Base-by-base conservation (phyloP, 2,113 vertebrate species). In the Xiphophorus hellerii region DNA sequence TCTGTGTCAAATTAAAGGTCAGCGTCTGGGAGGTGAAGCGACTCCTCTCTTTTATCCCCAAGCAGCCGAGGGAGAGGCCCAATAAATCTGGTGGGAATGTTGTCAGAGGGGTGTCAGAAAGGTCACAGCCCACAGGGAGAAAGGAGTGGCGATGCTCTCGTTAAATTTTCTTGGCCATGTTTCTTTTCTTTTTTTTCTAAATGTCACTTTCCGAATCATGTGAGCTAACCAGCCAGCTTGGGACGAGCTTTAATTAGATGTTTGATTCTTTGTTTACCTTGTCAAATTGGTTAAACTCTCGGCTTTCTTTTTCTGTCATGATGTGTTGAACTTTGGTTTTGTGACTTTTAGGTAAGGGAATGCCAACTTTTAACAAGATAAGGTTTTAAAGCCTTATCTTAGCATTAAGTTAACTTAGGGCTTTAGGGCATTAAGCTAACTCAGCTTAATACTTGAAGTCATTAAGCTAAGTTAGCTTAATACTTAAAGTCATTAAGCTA, bases 61-160 rank as follows among this genome's bases (percentile, higher is more conserved):
- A 60, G 82, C 74, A 86, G 80, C 74, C 39, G 64, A 90, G 85
- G 88, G 81, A 92, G 86, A 88, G 77, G 77, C 85, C 87, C 90
- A 86, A 91, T 93, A 92, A 94, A 93, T 94, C 85, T 91, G 78
- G 90, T 89, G 89, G 92, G 87, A 91, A 79, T 68, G 76, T 91
- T 92, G 92, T 93, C 92, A 90, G 86, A 62, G 67, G 85, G 88
- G 86, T 92, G 82, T 79, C 69, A 76, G 82, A 94, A 95, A 95
- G 94, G 93, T 94, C 93, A 94, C 71, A 89, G 85, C 89, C 91
- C 80, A 85, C 84, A 71, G 88, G 84, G 89, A 85, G 88, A 88
- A 68, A 69, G 73, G 87, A 83, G 87, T 80, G 72, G 76, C 82
- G 81, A 90, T 83, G 90, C 62, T 81, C 84, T 81, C 93, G 93